Percentiles rank a stretch among this genome's conserved stretches.
phyloP scores from a whole-genome alignment of 2,888 invertebrate genomes.

The Adelognathus sp. region DNA sequence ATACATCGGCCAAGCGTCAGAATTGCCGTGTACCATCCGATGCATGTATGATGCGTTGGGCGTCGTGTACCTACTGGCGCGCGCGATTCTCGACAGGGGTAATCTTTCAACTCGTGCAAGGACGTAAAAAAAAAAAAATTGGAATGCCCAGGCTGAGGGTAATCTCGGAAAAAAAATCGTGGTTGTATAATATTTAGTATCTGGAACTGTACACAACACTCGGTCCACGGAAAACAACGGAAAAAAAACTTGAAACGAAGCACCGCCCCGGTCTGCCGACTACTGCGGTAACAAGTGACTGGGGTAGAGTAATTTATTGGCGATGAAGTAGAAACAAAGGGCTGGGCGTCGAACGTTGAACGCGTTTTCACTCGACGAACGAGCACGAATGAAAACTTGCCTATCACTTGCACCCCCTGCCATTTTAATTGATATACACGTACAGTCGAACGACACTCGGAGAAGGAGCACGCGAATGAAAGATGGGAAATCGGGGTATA shows the following conservation, averaged over 20 bases:
- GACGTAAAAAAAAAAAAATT: slow-evolving; percentile 22
- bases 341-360: slow-evolving; percentile 56
- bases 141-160: slow-evolving; percentile 38
- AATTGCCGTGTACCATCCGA: slow-evolving; percentile 50
- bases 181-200: slow-evolving; percentile 31
- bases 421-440: neutral
- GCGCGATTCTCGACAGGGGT: slow-evolving; percentile 34
- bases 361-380: slow-evolving; percentile 55
- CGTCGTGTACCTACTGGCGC: slow-evolving; percentile 14
- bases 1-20: slow-evolving; percentile 24
- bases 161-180: slow-evolving; percentile 35
- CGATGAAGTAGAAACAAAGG: slow-evolving; percentile 65
- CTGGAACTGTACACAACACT: slow-evolving; percentile 35
- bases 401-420: slow-evolving; percentile 9
- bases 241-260: slow-evolving; percentile 27
- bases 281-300: neutral
- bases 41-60: slow-evolving; percentile 49
- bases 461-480: neutral
- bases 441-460: neutral
- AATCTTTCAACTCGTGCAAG: slow-evolving; percentile 32
- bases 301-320: slow-evolving; percentile 70
- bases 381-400: slow-evolving; percentile 27
- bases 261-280: neutral
- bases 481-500: neutral
- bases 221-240: slow-evolving; percentile 1